Conservation (phyloP, 2,113 vertebrate genomes). For the Romanogobio albipinnatus region DNA sequence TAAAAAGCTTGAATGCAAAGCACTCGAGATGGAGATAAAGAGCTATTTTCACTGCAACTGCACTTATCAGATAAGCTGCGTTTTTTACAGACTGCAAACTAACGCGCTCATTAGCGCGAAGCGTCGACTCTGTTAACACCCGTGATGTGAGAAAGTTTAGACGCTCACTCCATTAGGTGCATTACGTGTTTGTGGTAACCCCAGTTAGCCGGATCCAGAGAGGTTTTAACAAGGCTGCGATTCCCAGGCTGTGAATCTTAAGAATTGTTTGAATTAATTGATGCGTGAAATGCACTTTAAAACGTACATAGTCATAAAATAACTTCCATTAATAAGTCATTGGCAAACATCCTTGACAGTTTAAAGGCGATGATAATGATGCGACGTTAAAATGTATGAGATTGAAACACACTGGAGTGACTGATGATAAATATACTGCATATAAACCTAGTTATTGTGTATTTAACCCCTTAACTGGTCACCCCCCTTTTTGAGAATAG, state of each 20-base stretch:
- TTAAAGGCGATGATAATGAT: neutral
- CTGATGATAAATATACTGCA: too few species aligned
- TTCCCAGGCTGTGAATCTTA: neutral
- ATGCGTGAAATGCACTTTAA: conserved; percentile 41
- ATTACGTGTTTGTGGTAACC: neutral
- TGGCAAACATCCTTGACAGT: neutral
- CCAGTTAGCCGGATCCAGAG: neutral
- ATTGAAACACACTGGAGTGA: too few species aligned
- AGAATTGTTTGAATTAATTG: neutral
- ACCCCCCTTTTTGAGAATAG: too few species aligned
- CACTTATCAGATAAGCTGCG: conserved; percentile 21
- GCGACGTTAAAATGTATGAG: too few species aligned
- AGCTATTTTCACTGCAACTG: neutral
- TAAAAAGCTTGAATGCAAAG: neutral
- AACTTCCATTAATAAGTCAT: conserved; percentile 21
- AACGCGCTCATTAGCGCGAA: conserved; percentile 13
- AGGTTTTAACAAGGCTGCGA: conserved; percentile 6
- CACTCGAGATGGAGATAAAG: neutral
- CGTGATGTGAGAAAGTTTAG: conserved; percentile 2
- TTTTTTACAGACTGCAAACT: conserved; percentile 32
- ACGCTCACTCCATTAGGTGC: neutral
- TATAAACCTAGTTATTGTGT: neutral
- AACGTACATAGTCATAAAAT: neutral
- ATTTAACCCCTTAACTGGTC: neutral
- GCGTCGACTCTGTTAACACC: conserved; percentile 10